Conservation (phyloP, 37 sponge, comb jelly and placozoan species). For the Chondrosia reniformis region DNA sequence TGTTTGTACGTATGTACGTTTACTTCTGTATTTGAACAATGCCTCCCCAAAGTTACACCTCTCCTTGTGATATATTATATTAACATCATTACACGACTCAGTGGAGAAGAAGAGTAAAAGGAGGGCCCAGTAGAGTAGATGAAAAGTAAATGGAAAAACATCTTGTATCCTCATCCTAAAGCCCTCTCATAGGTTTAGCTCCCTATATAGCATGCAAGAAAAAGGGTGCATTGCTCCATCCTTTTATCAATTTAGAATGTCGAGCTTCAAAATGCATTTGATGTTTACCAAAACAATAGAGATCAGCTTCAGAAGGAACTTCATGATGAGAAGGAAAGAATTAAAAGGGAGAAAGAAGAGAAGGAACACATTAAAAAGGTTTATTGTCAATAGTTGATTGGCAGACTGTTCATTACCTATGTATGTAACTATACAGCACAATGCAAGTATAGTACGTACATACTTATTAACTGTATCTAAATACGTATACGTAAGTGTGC, state of each 20-base stretch:
- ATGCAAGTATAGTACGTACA: background rate
- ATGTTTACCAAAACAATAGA: conserved; percentile 50
- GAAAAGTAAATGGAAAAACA: no score
- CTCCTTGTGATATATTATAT: no score
- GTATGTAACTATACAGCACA: background rate
- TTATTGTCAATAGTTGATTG: background rate
- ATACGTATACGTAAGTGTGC: background rate
- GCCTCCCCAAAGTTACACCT: no score
- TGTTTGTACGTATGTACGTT: no score
- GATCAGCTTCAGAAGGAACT: conserved; percentile 63
- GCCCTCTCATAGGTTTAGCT: no score
- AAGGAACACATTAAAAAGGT: conserved; percentile 30
- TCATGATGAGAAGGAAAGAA: background rate
- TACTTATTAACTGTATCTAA: background rate
- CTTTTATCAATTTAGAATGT: no score
- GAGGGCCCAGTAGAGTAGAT: no score
- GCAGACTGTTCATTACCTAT: background rate
- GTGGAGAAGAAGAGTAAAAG: no score
- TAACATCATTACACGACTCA: background rate
- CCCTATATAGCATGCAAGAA: no score
- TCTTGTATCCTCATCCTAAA: background rate
- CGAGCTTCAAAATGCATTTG: conserved; percentile 38
- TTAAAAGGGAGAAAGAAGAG: conserved; percentile 15
- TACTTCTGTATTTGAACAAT: no score
- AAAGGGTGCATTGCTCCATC: no score